These are phyloP conservation scores for Scolopax bukidnonensis DNA, from an alignment of 2,797 vertebrate species.

Conservation along the genomic window DNA sequence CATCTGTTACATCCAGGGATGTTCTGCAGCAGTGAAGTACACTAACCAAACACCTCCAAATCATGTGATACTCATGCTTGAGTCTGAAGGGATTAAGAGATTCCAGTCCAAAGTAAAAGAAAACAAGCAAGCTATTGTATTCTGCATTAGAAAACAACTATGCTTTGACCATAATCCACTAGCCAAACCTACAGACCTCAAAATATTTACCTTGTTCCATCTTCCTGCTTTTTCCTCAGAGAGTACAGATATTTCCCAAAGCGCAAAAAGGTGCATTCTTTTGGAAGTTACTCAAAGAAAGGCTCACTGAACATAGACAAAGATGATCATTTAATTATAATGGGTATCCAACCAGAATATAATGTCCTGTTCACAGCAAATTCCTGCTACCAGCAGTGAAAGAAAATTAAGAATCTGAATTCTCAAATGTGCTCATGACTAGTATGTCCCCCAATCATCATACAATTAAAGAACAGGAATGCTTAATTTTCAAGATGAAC, in stretches of 20 bases:
- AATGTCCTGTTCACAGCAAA: conserved; percentile 70
- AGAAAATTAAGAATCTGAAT: conserved; percentile 46
- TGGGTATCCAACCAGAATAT: conserved; percentile 67
- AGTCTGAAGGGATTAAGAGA: conserved; percentile 59
- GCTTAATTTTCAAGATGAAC: conserved; percentile 6
- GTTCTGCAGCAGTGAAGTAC: conserved; percentile 20
- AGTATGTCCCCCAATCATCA: neutral
- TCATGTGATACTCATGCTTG: conserved; percentile 52
- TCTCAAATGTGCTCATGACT: conserved; percentile 1
- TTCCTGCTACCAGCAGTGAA: conserved; percentile 56
- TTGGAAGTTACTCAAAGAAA: conserved; percentile 47
- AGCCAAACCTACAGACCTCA: conserved; percentile 41
- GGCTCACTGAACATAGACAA: conserved; percentile 69
- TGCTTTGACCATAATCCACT: conserved; percentile 42
- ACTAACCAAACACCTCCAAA: conserved; percentile 57
- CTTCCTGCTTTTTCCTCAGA: conserved; percentile 33
- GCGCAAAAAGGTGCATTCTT: conserved; percentile 62
- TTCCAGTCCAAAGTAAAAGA: conserved; percentile 57
- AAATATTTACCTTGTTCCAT: conserved; percentile 57
- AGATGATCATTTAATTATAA: conserved; percentile 67
- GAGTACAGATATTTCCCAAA: conserved; percentile 31
- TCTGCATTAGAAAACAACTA: conserved; percentile 26
- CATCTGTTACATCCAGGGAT: neutral
- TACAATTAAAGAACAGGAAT: neutral
- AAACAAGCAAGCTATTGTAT: conserved; percentile 61